Evolutionary conservation across 2,797 vertebrate species (phyloP).

Genomic region (Hybognathus amarus): DNA sequence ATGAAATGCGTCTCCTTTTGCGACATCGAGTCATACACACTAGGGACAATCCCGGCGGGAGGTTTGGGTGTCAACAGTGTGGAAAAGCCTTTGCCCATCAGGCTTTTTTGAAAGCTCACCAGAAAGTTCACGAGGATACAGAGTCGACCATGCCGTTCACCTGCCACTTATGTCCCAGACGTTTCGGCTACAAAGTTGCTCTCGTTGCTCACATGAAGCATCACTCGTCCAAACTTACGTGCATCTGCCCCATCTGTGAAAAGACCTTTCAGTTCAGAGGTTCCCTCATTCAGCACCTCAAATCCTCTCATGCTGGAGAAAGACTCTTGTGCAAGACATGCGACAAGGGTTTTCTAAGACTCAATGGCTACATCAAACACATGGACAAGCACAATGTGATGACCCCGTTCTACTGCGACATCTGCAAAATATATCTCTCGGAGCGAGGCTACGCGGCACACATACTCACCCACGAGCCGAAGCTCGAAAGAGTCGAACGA

Average conservation of each 20-base stretch:
- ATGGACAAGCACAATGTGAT: slow-evolving; percentile 67
- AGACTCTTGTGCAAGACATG: slow-evolving; percentile 64
- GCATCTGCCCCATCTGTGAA: slow-evolving; percentile 63
- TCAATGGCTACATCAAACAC: slow-evolving; percentile 61
- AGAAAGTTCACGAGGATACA: slow-evolving; percentile 41
- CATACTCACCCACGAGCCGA: slow-evolving; percentile 61
- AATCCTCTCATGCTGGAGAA: slow-evolving; percentile 60
- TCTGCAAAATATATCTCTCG: slow-evolving; percentile 68
- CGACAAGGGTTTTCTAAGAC: slow-evolving; percentile 53
- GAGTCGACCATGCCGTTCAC: slow-evolving; percentile 54
- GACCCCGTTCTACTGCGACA: slow-evolving; percentile 65
- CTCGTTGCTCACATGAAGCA: slow-evolving; percentile 63
- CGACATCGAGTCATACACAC: slow-evolving; percentile 25
- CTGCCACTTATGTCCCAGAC: slow-evolving; percentile 60
- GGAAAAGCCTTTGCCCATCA: slow-evolving; percentile 26
- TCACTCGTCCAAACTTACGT: slow-evolving; percentile 59
- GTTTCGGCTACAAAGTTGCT: slow-evolving; percentile 59
- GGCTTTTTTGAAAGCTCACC: slow-evolving; percentile 46
- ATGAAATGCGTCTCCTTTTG: slow-evolving; percentile 27
- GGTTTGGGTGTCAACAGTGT: slow-evolving; percentile 31
- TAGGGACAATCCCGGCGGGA: background rate
- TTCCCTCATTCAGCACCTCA: slow-evolving; percentile 61
- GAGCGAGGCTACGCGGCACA: slow-evolving; percentile 65
- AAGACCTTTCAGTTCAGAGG: slow-evolving; percentile 36
- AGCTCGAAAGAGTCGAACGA: background rate